A percentile compares a stretch with the other conserved stretches of the same genome.
These are phyloP conservation scores for Thermophis baileyi DNA, from an alignment of 2,113 vertebrate genomes.

Conservation along the genomic window DNA sequence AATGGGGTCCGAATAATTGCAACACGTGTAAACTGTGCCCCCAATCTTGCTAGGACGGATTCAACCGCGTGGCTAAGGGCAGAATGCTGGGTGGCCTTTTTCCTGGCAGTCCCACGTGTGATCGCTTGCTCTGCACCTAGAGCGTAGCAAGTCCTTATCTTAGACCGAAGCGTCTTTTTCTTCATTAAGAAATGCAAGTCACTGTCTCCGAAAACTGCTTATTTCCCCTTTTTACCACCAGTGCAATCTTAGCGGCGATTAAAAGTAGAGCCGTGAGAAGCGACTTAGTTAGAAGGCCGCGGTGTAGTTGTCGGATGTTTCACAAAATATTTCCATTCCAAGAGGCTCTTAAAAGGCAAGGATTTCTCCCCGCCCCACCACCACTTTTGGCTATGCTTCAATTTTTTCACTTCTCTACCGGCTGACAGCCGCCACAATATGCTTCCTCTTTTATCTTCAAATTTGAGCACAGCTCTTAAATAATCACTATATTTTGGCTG, in stretches of 20 bases:
- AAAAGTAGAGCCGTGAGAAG: slow-evolving; percentile 8
- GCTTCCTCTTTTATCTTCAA: background rate
- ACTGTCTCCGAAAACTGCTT: slow-evolving; percentile 24
- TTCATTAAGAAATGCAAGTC: background rate
- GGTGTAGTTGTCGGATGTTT: background rate
- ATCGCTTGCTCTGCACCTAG: background rate
- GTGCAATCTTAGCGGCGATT: background rate
- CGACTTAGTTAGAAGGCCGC: slow-evolving; percentile 12
- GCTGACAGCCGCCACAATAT: background rate
- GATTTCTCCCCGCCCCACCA: too few species aligned
- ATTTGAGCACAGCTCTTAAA: background rate
- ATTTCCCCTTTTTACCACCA: slow-evolving; percentile 19
- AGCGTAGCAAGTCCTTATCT: background rate
- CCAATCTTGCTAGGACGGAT: background rate
- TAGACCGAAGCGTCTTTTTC: background rate
- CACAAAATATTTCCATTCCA: slow-evolving; percentile 13
- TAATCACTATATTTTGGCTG: background rate
- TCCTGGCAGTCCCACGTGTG: background rate
- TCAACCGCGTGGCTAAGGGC: background rate
- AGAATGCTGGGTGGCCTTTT: background rate
- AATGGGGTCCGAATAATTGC: background rate
- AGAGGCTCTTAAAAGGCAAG: background rate
- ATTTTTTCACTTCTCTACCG: background rate
- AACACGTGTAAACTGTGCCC: background rate
- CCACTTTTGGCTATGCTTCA: background rate